These are phyloP conservation scores for Acanthosoma haemorrhoidale DNA, from an alignment of 2,888 invertebrate genomes.

Conservation along the genomic window DNA sequence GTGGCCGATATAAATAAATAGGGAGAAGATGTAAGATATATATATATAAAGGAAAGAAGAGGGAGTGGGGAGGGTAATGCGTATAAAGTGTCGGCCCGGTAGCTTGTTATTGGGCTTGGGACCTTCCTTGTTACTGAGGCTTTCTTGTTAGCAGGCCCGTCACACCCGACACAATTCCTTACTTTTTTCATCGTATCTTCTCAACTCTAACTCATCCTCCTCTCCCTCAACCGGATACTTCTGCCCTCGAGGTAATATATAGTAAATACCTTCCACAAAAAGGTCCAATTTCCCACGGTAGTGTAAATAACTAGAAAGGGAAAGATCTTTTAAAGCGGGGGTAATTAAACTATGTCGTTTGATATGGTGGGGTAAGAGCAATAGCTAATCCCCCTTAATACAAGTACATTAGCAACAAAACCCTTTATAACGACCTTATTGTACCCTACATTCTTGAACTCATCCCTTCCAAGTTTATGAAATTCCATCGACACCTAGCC, in stretches of 20 bases:
- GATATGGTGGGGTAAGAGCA: too few relatives aligned
- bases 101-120: background rate
- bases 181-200: background rate
- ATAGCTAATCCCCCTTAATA: too few relatives aligned
- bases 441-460: too few relatives aligned
- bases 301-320: too few relatives aligned
- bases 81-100: constrained; percentile 1
- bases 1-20: background rate
- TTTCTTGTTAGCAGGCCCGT: background rate
- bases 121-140: background rate
- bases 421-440: too few relatives aligned
- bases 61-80: background rate
- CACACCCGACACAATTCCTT: constrained; percentile 1
- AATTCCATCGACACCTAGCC: too few relatives aligned
- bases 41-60: background rate
- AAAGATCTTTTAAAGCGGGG: too few relatives aligned
- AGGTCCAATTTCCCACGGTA: too few relatives aligned
- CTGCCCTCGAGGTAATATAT: background rate
- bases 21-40: too few relatives aligned
- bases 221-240: background rate
- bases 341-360: too few relatives aligned
- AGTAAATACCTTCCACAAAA: background rate
- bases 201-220: background rate
- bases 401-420: too few relatives aligned
- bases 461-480: too few relatives aligned